Conservation (phyloP, 1,140 invertebrate genomes). For the Solenopsis fugax region DNA sequence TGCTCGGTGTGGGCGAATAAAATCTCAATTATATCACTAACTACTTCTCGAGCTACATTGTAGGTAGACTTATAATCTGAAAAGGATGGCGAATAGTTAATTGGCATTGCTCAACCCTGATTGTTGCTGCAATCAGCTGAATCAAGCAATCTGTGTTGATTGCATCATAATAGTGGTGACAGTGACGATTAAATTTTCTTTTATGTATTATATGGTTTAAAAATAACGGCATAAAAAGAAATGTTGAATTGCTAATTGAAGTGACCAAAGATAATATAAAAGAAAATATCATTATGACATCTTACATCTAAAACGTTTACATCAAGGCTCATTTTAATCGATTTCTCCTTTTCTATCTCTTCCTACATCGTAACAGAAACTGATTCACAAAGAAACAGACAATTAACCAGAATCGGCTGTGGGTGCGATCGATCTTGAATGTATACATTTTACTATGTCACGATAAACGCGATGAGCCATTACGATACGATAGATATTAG, state of each 20-base stretch:
- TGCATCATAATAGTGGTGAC: neutral
- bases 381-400: neutral
- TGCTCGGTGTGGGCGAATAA: neutral
- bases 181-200: neutral
- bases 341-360: neutral
- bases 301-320: neutral
- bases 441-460: slow-evolving; percentile 69
- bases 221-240: neutral
- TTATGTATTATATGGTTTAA: neutral
- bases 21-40: neutral
- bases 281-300: neutral
- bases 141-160: neutral
- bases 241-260: neutral
- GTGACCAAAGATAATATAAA: neutral
- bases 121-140: slow-evolving; percentile 6
- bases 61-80: neutral
- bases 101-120: neutral
- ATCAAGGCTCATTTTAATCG: neutral
- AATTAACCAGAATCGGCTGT: neutral
- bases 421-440: slow-evolving; percentile 26
- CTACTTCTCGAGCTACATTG: neutral
- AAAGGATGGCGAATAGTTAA: slow-evolving; percentile 1
- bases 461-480: slow-evolving; percentile 72
- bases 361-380: neutral
- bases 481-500: slow-evolving; percentile 76